phyloP scores from a whole-genome alignment of 2,113 vertebrate genomes.

The Chauna torquata region DNA sequence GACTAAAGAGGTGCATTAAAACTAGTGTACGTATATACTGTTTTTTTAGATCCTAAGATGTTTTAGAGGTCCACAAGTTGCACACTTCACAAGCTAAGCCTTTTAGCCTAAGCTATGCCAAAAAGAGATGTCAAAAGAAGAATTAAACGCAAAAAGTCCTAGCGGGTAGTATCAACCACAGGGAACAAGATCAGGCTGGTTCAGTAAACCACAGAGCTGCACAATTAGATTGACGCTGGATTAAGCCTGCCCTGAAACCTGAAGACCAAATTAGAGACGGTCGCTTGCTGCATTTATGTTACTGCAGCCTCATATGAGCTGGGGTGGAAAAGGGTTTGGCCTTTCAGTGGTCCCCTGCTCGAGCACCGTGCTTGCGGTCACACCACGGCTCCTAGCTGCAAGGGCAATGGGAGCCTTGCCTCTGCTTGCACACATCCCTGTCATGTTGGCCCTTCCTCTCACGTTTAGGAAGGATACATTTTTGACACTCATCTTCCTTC shows the following conservation, averaged over 20 bases:
- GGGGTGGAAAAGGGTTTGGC: neutral
- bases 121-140: neutral
- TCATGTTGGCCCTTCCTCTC: neutral
- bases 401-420: neutral
- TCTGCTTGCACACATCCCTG: neutral
- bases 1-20: neutral
- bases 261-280: neutral
- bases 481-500: neutral
- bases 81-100: neutral
- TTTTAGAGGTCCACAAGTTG: neutral
- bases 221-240: neutral
- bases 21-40: neutral
- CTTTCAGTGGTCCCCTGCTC: neutral
- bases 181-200: neutral
- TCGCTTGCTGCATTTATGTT: neutral
- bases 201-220: neutral
- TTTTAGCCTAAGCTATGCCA: neutral
- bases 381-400: neutral
- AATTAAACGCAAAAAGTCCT: neutral
- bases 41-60: neutral
- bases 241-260: slow-evolving; percentile 2
- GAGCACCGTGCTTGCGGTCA: neutral
- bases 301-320: neutral
- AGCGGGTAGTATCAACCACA: neutral
- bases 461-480: neutral